Evolutionary conservation across 2,113 vertebrate genomes (phyloP).

Genomic region (Callospermophilus lateralis): DNA sequence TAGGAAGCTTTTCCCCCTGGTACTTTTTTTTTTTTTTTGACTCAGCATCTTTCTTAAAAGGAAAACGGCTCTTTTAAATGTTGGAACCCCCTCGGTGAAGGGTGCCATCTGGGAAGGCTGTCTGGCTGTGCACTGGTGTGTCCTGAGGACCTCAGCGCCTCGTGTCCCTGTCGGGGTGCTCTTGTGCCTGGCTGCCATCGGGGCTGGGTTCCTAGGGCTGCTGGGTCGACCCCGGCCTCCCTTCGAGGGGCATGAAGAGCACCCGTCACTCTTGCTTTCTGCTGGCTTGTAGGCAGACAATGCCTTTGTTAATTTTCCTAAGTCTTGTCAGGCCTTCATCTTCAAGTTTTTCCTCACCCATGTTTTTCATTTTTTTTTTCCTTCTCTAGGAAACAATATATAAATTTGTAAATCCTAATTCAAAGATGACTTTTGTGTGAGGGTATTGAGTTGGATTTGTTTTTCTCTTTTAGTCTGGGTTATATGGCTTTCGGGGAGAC

Average conservation of each 20-base stretch:
- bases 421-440: slow-evolving; percentile 75
- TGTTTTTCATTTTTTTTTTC: background rate
- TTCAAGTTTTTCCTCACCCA: slow-evolving; percentile 75
- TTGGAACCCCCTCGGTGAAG: slow-evolving; percentile 83
- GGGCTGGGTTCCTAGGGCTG: slow-evolving; percentile 72
- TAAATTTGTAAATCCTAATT: slow-evolving; percentile 88
- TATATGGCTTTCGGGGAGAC: slow-evolving; percentile 42
- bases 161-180: slow-evolving; percentile 76
- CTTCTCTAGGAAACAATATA: slow-evolving; percentile 88
- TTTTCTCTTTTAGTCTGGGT: slow-evolving; percentile 8
- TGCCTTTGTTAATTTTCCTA: slow-evolving; percentile 78
- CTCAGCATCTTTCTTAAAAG: slow-evolving; percentile 84
- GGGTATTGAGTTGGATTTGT: slow-evolving; percentile 81
- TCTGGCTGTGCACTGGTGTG: slow-evolving; percentile 84
- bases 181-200: slow-evolving; percentile 73
- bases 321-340: slow-evolving; percentile 75
- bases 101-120: slow-evolving; percentile 84
- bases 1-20: slow-evolving; percentile 81
- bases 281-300: slow-evolving; percentile 82
- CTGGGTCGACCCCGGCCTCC: slow-evolving; percentile 79
- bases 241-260: slow-evolving; percentile 77
- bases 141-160: slow-evolving; percentile 74
- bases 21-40: slow-evolving; percentile 62
- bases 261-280: slow-evolving; percentile 75
- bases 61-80: slow-evolving; percentile 85